These are phyloP conservation scores for Otolemur crassicaudatus DNA, from an alignment of 2,797 vertebrate species.

Conservation along the genomic window DNA sequence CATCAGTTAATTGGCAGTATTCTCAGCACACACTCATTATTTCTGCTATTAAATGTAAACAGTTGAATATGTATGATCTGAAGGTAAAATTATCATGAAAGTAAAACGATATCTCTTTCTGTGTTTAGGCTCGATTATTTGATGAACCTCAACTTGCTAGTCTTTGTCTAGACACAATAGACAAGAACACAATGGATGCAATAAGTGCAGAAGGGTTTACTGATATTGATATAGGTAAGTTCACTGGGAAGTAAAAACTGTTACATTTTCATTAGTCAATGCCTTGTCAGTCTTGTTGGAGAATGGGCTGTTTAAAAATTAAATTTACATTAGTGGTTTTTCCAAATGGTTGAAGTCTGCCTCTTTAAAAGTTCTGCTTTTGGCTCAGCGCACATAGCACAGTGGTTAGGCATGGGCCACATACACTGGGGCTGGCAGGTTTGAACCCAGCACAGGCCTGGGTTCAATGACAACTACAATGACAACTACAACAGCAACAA, in stretches of 20 bases:
- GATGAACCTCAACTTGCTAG: constrained; percentile 91
- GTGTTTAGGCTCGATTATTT: constrained; percentile 89
- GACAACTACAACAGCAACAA: too few species aligned
- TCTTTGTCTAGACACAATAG: constrained; percentile 90
- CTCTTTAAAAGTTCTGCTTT: constrained; percentile 2
- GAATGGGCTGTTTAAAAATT: background rate
- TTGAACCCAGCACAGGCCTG: too few species aligned
- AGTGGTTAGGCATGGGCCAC: too few species aligned
- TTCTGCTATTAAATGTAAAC: background rate
- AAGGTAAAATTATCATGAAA: constrained; percentile 10
- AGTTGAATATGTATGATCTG: background rate
- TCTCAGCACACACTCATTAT: background rate
- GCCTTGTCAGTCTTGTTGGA: background rate
- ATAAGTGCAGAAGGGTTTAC: constrained; percentile 92
- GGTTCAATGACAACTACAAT: too few species aligned
- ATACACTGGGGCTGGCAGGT: too few species aligned
- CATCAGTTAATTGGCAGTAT: background rate
- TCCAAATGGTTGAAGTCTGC: background rate
- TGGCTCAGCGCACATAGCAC: too few species aligned
- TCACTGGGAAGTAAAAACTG: background rate
- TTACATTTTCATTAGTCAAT: background rate
- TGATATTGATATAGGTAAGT: constrained; percentile 90
- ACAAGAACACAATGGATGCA: constrained; percentile 89
- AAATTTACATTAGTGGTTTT: background rate
- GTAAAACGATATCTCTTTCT: constrained; percentile 50